phyloP scores from a whole-genome alignment of 30 jellyfish, hydroid and myxozoan species.

The Haliclystus octoradiatus region DNA sequence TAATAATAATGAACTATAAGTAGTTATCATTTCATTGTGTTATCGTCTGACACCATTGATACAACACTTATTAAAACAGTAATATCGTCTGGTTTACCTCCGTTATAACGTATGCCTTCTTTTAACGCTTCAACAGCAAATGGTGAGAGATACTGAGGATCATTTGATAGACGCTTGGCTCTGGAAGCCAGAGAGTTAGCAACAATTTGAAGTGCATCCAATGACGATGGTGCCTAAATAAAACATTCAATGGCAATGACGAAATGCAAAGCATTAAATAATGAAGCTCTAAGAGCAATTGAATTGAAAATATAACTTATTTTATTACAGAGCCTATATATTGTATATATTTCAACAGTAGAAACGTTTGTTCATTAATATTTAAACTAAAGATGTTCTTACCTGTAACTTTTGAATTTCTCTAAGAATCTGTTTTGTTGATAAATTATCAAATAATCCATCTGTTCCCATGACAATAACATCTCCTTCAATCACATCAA shows the following conservation, averaged over 20 bases:
- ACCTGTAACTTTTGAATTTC: constrained; percentile 47
- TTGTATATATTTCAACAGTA: too few relatives aligned
- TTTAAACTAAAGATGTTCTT: too few relatives aligned
- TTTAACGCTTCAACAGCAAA: constrained; percentile 55
- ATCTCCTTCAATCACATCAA: constrained; percentile 49
- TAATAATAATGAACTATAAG: neutral
- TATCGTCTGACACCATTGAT: constrained; percentile 13
- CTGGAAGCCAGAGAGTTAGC: constrained; percentile 60
- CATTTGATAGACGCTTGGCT: constrained; percentile 51
- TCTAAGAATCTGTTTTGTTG: constrained; percentile 45
- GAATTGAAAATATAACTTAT: too few relatives aligned
- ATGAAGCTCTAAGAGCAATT: neutral
- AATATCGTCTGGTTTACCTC: constrained; percentile 79
- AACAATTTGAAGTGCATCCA: constrained; percentile 42
- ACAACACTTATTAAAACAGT: constrained; percentile 55
- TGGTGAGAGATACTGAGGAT: constrained; percentile 55
- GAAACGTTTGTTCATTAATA: too few relatives aligned
- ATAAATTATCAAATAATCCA: constrained; percentile 66
- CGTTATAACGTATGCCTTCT: constrained; percentile 29
- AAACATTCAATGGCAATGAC: too few relatives aligned
- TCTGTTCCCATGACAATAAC: constrained; percentile 59
- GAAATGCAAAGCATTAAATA: neutral
- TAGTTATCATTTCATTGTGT: neutral
- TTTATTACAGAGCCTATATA: too few relatives aligned
- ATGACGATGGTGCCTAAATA: constrained; percentile 36